Conservation (phyloP, 2,888 invertebrate species). For the Caenorhabditis sp. region DNA sequence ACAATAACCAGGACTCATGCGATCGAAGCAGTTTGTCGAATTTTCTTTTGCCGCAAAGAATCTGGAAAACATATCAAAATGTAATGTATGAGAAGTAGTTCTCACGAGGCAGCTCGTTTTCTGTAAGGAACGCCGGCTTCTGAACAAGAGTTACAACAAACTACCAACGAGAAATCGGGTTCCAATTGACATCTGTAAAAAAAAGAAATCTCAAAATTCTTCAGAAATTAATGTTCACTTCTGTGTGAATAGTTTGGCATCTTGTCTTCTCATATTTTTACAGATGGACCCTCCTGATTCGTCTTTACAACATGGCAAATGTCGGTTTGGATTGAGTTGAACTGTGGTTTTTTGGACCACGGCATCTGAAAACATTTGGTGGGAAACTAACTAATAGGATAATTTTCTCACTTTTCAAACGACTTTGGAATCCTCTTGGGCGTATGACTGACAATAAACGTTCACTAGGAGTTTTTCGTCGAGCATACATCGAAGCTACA, state of each 20-base stretch:
- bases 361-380: slow-evolving; percentile 8
- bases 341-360: slow-evolving; percentile 18
- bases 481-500: slow-evolving; percentile 27
- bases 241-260: slow-evolving; percentile 40
- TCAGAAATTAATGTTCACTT: slow-evolving; percentile 19
- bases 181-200: slow-evolving; percentile 43
- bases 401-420: slow-evolving; percentile 16
- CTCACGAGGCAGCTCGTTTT: slow-evolving; percentile 32
- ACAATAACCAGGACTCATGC: slow-evolving; percentile 52
- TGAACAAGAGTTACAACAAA: slow-evolving; percentile 55
- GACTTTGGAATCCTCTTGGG: slow-evolving; percentile 33
- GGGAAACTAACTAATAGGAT: too few species aligned
- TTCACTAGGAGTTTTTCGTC: slow-evolving; percentile 28
- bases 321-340: slow-evolving; percentile 33
- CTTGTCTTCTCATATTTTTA: slow-evolving; percentile 45
- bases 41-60: slow-evolving; percentile 44
- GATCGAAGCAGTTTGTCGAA: slow-evolving; percentile 53
- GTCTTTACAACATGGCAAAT: slow-evolving; percentile 56
- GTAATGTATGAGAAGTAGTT: neutral
- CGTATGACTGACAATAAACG: slow-evolving; percentile 31
- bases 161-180: slow-evolving; percentile 55
- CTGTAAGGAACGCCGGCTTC: slow-evolving; percentile 49
- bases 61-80: slow-evolving; percentile 32
- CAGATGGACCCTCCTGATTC: slow-evolving; percentile 56
- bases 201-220: slow-evolving; percentile 1